Evolutionary conservation across 2,888 invertebrate genomes (phyloP), one percentile per base, ranked within the genome.

Genomic region (Pachliopta kotzebuea): DNA sequence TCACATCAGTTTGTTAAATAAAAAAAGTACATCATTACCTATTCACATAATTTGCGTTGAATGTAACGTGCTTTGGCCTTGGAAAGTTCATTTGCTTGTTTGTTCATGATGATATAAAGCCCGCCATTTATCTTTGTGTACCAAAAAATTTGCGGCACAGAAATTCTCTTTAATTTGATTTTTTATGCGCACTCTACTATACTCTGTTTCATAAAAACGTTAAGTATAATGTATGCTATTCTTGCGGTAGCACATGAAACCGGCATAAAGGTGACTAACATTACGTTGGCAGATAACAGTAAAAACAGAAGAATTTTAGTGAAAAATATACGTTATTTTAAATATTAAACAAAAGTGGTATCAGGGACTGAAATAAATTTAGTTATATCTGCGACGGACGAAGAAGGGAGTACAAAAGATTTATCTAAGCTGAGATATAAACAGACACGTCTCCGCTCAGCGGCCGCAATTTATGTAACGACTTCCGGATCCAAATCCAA

Each of bases 81-180:
- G 82, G 69, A 59, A 76, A 83, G 84, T 80, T 82, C 80, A 81
- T 83, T 78, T 78, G 74, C 79, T 77, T 76, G 71, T 62, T 60
- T 52, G 63, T 45, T 70, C 67, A 67, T 73, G 71, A 76, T 75
- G 72, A 78, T 72, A 69, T 75, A 76, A 74, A 74, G 67, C 68
- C 68, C 58, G 69, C 68, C 68, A 76, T 76, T 74, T 70, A 67
- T 73, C 72, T 73, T 66, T 56, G 62, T 64, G 23, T 71, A 72
- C 62, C 72, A 72, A 70, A 75, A 45, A 45, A 45, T n/a, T 45
- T 45, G 45, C 45, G 18, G 18, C 45, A n/a, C 45, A 4, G 45
- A 4, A 1, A n/a, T 45, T n/a, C n/a, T 18, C 2, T 45, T 45
- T 45, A 45, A 45, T 45, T 1, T 37, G 14, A 37, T 37, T 37